Conservation (phyloP, 2,888 invertebrate genomes). For the Abrostola triplasia region DNA sequence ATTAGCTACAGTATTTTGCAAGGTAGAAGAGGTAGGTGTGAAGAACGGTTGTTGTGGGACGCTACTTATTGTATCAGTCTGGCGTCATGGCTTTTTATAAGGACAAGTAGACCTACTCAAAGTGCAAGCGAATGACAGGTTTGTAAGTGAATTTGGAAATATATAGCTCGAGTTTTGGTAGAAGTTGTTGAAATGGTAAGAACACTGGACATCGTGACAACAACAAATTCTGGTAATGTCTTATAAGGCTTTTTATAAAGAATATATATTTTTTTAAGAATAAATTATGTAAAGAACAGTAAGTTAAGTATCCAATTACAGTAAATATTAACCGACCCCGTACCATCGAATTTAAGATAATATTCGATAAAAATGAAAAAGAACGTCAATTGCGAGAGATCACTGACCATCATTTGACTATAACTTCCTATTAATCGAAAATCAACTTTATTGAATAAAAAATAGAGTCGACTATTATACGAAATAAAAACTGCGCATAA, state of each 20-base stretch:
- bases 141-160: too few species aligned
- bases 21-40: slow-evolving; percentile 30
- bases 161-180: too few species aligned
- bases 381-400: slow-evolving; percentile 49
- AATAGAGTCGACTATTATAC: slow-evolving; percentile 61
- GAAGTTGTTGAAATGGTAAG: too few species aligned
- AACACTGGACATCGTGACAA: too few species aligned
- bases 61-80: slow-evolving; percentile 9
- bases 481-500: slow-evolving; percentile 64
- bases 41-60: slow-evolving; percentile 25
- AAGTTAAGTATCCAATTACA: background rate
- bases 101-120: background rate
- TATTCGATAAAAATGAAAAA: slow-evolving; percentile 50
- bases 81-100: slow-evolving; percentile 22
- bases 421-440: slow-evolving; percentile 18
- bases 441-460: slow-evolving; percentile 31
- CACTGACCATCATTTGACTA: slow-evolving; percentile 43
- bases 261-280: too few species aligned
- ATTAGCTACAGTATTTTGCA: slow-evolving; percentile 35
- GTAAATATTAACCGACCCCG: slow-evolving; percentile 2
- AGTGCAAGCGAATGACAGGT: too few species aligned
- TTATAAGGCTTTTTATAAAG: too few species aligned
- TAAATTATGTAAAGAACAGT: background rate
- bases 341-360: slow-evolving; percentile 18
- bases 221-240: too few species aligned